These are phyloP conservation scores for Fregata magnificens DNA, from an alignment of 2,113 vertebrate genomes.

Conservation along the genomic window DNA sequence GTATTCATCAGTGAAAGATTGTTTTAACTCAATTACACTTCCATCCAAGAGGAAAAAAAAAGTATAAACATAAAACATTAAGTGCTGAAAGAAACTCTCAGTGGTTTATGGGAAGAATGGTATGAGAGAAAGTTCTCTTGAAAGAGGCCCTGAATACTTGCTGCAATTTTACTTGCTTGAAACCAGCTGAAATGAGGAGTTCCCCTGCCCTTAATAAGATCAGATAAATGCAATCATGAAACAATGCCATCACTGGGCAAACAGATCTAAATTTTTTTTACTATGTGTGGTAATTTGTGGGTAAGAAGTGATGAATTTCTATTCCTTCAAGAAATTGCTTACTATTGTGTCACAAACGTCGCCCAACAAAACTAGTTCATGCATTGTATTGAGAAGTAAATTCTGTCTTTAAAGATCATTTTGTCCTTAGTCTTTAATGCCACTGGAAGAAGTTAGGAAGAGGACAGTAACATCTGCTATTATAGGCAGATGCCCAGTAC, in stretches of 20 bases:
- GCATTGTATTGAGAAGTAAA: background rate
- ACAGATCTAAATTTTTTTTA: background rate
- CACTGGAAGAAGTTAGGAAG: background rate
- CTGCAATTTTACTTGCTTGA: background rate
- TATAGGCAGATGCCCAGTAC: background rate
- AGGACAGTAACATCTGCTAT: background rate
- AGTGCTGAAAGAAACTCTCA: background rate
- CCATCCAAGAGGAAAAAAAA: background rate
- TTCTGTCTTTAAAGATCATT: background rate
- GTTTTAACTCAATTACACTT: slow-evolving; percentile 8
- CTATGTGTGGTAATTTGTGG: accelerated
- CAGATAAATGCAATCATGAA: background rate
- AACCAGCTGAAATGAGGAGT: background rate
- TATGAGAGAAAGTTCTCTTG: background rate
- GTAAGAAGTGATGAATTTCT: background rate
- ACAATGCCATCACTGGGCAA: background rate
- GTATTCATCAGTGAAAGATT: slow-evolving; percentile 1
- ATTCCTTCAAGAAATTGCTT: background rate
- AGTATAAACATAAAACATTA: background rate
- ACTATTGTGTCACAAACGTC: background rate
- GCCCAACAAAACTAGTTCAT: background rate
- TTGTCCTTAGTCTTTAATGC: background rate
- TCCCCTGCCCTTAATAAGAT: background rate
- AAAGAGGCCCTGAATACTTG: background rate
- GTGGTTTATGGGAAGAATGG: background rate